phyloP scores from a whole-genome alignment of 92 coral and sea anemone species.

The Epizoanthus fatuus region DNA sequence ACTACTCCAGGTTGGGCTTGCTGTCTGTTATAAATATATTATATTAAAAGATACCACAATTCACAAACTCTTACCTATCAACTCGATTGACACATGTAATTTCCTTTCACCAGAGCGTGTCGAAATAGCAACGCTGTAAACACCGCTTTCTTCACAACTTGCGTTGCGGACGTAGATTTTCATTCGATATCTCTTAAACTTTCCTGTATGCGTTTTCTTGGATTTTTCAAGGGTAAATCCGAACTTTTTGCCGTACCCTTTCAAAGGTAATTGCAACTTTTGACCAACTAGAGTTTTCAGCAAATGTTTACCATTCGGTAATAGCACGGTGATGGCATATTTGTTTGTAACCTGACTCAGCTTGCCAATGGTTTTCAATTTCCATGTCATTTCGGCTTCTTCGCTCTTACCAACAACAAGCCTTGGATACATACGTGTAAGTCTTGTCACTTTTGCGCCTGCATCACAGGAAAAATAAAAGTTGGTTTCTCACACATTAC shows the following conservation, averaged over 20 bases:
- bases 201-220: background rate
- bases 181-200: conserved; percentile 10
- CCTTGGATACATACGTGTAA: background rate
- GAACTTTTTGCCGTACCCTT: background rate
- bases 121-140: conserved; percentile 5
- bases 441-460: background rate
- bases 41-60: too few relatives aligned
- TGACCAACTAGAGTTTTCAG: conserved; percentile 28
- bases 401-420: conserved; percentile 1
- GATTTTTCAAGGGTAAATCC: background rate
- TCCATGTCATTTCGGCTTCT: background rate
- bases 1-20: background rate
- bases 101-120: background rate
- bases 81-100: background rate
- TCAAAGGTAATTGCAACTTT: conserved; percentile 1
- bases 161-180: background rate
- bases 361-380: conserved; percentile 4
- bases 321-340: conserved; percentile 6
- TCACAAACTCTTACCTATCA: conserved; percentile 2
- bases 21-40: background rate
- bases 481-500: too few relatives aligned
- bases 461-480: background rate
- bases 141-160: conserved; percentile 13
- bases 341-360: conserved; percentile 5
- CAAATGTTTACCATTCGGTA: background rate